Evolutionary conservation across 2,113 vertebrate species (phyloP), one percentile per base, ranked within the genome.

Genomic region (Triplophysa rosa): DNA sequence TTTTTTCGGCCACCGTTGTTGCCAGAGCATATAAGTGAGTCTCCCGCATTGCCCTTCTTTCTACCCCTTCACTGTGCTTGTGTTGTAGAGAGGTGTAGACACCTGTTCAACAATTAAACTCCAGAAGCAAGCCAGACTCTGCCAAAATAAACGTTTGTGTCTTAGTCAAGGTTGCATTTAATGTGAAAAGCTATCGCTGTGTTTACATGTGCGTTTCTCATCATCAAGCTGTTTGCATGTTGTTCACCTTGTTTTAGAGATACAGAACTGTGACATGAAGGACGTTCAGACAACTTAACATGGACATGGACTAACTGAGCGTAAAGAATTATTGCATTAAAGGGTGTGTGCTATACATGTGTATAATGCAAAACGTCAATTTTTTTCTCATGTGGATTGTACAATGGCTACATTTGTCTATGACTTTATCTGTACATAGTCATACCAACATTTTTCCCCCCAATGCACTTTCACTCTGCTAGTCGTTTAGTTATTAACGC

Each of bases 121-220:
- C 62, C 73, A 82, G 83, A 85, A 78, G 67, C 73, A 54, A 74
- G 37, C 9, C 61, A 45, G 23, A 58, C 54, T 58, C 62, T 84
- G 82, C 85, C 80, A 85, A 81, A 56, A 80, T 10, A 80, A 88
- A 85, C 78, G 79, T 84, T 80, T 78, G 73, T 73, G 54, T 81
- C 61, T 65, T 67, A 47, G 52, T 84, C 67, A 68, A 84, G 80
- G 78, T 84, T 71, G 66, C 63, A 74, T 75, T 81, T 52, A 3
- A 52, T 52, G 49, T 52, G 16, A 16, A 52, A 52, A 52, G 42
- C 42, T 45, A 45, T 45, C 42, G 42, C 1, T 45, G 8, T 12
- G 4, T 52, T 14, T 52, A 52, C 67, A 10, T 63, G 59, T 84
- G 71, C 24, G 59, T n/a, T 79, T 16, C 33, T 77, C 23, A 14